Evolutionary conservation across 1,140 invertebrate genomes (phyloP), one percentile per base, ranked within the genome.

Genomic region (Ganaspis sp.): DNA sequence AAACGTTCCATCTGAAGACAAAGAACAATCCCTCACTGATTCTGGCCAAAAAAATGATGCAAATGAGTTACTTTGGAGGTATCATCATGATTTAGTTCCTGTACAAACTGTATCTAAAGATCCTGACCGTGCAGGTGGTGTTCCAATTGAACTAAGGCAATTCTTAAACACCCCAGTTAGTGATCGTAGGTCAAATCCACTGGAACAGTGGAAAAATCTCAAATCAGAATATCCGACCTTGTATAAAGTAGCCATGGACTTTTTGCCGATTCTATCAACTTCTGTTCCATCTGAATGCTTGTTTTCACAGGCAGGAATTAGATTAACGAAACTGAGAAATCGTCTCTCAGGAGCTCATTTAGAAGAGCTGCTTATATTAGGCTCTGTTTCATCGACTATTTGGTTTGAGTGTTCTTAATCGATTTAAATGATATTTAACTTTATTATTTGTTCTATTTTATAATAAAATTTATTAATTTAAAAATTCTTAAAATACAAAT

Each of bases 271-370:
- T 17, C 75, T 86, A 26, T 84, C 78, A 12, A 86, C 83, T n/a
- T 85, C 85, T 12, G 85, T 86, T 0, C 84, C 86, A 0, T 81
- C 77, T 12, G 81, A 87, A 77, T 73, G 81, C 21, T 54, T 83
- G 54, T 82, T 76, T 8, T 49, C 45, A 0, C n/a, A 17, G 15
- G 45, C 45, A 17, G 45, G 45, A n/a, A 49, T 49, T 4, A 2
- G 45, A 49, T 49, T 49, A 49, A 17, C 12, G 0, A 49, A 49
- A 49, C 15, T 49, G 0, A 15, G 45, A n/a, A 49, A 49, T 49
- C 12, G n/a, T 8, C n/a, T 49, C 6, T 4, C 45, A 1, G 45
- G 45, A 17, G n/a, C 45, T 49, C n/a, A 17, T 49, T 49, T 49
- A n/a, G 45, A 49, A 49, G n/a, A 17, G 17, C n/a, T 49, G 1